Conservation (phyloP, 1,140 invertebrate species). For the Condylostylus longicornis region DNA sequence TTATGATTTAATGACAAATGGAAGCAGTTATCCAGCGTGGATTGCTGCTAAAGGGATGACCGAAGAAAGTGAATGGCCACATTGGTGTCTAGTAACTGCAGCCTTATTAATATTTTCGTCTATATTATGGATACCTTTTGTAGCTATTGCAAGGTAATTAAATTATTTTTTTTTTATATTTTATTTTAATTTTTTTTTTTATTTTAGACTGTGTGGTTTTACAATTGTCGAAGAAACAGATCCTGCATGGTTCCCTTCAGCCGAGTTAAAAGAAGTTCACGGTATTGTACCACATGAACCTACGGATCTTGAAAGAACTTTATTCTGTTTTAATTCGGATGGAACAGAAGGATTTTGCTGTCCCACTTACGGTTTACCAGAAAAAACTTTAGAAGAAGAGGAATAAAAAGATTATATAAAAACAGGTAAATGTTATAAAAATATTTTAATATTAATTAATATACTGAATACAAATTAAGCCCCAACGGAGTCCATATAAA, state of each 20-base stretch:
- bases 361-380: conserved; percentile 40
- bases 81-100: conserved; percentile 67
- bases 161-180: not conserved
- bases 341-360: conserved; percentile 70
- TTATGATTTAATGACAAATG: conserved; percentile 62
- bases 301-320: conserved; percentile 54
- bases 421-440: too few relatives aligned
- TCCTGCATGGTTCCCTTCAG: conserved; percentile 80
- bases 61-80: conserved; percentile 61
- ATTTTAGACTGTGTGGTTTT: conserved; percentile 53
- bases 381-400: conserved; percentile 30
- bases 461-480: too few relatives aligned
- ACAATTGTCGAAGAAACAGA: conserved; percentile 76
- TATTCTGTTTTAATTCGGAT: conserved; percentile 73
- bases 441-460: too few relatives aligned
- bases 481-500: too few relatives aligned
- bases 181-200: not conserved
- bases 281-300: conserved; percentile 65
- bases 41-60: conserved; percentile 54
- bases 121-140: conserved; percentile 73
- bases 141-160: conserved; percentile 62
- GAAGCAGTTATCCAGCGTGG: conserved; percentile 78
- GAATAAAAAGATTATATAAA: conserved; percentile 21
- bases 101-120: conserved; percentile 62
- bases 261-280: conserved; percentile 76